Evolutionary conservation across 2,797 vertebrate species (phyloP).

Genomic region (Chelmon rostratus): DNA sequence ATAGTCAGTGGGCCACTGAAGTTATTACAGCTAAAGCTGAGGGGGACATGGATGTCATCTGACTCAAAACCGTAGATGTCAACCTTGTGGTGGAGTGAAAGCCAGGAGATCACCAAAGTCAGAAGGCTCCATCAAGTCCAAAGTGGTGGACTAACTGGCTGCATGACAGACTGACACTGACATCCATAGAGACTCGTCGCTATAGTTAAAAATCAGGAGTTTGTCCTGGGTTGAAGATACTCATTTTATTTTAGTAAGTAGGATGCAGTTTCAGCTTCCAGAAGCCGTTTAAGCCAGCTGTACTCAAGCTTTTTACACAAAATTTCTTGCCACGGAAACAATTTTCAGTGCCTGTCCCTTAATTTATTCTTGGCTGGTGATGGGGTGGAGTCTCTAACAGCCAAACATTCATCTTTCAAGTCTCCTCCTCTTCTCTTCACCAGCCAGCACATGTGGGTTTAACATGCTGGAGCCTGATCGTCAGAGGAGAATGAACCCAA

Average conservation of each 20-base stretch:
- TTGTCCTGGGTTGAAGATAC: neutral
- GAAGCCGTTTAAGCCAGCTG: constrained; percentile 14
- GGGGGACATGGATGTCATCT: neutral
- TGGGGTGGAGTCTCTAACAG: constrained; percentile 39
- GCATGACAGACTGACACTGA: neutral
- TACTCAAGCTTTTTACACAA: neutral
- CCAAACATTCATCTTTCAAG: constrained; percentile 60
- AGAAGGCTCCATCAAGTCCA: neutral
- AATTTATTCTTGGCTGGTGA: constrained; percentile 48
- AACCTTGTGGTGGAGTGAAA: neutral
- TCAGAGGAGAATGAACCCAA: constrained; percentile 32
- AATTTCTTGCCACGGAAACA: constrained; percentile 34
- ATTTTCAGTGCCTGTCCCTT: constrained; percentile 17
- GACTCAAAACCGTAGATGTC: constrained; percentile 1
- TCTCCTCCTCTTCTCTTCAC: constrained; percentile 42
- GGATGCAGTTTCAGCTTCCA: neutral
- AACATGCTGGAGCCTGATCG: constrained; percentile 39
- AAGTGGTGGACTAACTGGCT: neutral
- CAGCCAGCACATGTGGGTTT: constrained; percentile 26
- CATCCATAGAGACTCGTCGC: neutral
- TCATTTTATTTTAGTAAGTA: neutral
- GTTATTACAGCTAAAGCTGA: too few species aligned
- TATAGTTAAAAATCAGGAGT: neutral
- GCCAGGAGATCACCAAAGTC: neutral
- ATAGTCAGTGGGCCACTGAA: too few species aligned